Conservation (phyloP, 2,113 vertebrate genomes). For the Puffinus mauretanicus region DNA sequence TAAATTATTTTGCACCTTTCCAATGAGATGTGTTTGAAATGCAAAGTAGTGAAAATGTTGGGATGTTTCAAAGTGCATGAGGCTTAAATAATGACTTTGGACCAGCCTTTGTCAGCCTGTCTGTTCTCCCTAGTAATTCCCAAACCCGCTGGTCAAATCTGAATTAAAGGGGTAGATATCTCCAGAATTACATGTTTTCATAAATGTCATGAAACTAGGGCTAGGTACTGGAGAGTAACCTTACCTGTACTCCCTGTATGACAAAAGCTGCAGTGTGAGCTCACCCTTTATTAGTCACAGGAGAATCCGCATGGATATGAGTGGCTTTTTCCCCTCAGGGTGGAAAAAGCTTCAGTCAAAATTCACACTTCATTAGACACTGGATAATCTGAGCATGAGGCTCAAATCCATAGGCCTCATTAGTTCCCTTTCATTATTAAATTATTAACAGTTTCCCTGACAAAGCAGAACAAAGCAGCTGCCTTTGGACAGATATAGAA, state of each 20-base stretch:
- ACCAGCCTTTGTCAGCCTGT: not conserved
- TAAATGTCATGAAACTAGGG: not conserved
- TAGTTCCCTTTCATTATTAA: constrained; percentile 64
- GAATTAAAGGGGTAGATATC: not conserved
- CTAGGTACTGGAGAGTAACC: not conserved
- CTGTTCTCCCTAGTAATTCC: not conserved
- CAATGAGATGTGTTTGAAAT: not conserved
- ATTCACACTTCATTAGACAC: constrained; percentile 54
- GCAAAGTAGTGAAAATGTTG: not conserved
- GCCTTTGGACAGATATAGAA: constrained; percentile 48
- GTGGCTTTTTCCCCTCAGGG: constrained; percentile 45
- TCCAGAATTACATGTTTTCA: not conserved
- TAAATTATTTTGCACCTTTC: constrained; percentile 6
- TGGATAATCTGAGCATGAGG: constrained; percentile 54
- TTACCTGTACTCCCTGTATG: constrained; percentile 17
- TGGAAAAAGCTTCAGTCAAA: constrained; percentile 60
- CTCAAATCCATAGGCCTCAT: constrained; percentile 53
- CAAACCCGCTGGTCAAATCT: not conserved
- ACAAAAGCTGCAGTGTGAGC: constrained; percentile 37
- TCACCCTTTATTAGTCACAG: constrained; percentile 53
- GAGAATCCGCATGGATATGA: constrained; percentile 6
- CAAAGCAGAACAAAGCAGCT: constrained; percentile 57
- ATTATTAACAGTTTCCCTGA: constrained; percentile 58
- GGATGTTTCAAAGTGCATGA: not conserved
- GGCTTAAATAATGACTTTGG: not conserved